phyloP scores from a whole-genome alignment of 2,888 invertebrate genomes.

The Alitta virens region DNA sequence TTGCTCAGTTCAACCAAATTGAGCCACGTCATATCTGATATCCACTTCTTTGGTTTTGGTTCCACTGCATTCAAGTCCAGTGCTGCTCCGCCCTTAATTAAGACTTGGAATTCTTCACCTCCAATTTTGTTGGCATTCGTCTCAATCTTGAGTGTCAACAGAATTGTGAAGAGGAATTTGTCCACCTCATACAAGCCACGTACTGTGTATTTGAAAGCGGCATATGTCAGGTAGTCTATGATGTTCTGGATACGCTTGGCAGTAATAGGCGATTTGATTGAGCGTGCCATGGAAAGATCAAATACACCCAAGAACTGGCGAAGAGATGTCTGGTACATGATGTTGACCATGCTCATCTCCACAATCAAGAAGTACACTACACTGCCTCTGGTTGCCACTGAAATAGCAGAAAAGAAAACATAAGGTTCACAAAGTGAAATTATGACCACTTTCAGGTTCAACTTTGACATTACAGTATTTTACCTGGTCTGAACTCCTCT shows the following conservation, averaged over 20 bases:
- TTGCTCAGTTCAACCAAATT: slow-evolving; percentile 57
- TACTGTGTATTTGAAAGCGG: slow-evolving; percentile 89
- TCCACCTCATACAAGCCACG: slow-evolving; percentile 91
- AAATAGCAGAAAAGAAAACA: no score
- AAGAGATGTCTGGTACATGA: slow-evolving; percentile 95
- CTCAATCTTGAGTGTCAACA: slow-evolving; percentile 94
- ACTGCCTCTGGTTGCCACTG: slow-evolving; percentile 87
- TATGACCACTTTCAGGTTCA: no score
- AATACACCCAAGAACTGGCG: slow-evolving; percentile 92
- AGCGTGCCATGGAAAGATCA: slow-evolving; percentile 83
- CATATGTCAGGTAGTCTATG: slow-evolving; percentile 81
- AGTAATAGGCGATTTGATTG: slow-evolving; percentile 79
- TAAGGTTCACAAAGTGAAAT: no score
- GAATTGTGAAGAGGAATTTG: slow-evolving; percentile 86
- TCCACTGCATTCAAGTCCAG: slow-evolving; percentile 57
- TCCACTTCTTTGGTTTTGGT: slow-evolving; percentile 58
- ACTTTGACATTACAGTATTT: slow-evolving; percentile 9
- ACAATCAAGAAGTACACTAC: slow-evolving; percentile 94
- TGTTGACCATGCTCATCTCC: slow-evolving; percentile 94
- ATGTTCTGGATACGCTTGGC: slow-evolving; percentile 81
- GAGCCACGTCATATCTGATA: slow-evolving; percentile 58
- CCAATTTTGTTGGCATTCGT: slow-evolving; percentile 77
- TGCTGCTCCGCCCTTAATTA: slow-evolving; percentile 75
- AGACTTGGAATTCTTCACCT: slow-evolving; percentile 89
- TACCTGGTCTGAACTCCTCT: slow-evolving; percentile 84